phyloP scores from a whole-genome alignment of 1,140 invertebrate species.

The Leguminivora glycinivorella region DNA sequence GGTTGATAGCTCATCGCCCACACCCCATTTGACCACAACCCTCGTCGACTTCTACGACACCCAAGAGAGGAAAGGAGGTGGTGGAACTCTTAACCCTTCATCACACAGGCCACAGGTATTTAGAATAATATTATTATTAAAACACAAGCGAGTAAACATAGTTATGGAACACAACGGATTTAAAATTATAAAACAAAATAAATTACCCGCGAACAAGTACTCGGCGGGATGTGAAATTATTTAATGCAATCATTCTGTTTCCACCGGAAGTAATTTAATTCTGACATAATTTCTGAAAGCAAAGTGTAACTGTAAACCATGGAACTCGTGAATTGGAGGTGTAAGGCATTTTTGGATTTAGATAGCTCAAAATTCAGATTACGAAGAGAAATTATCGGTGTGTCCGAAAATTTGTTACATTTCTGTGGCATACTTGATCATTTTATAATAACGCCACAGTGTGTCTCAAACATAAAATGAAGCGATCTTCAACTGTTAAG shows the following conservation, averaged over 20 bases:
- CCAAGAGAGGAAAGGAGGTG: no score
- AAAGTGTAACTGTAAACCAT: background rate
- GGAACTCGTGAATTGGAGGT: background rate
- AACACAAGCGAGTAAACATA: background rate
- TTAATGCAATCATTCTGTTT: conserved; percentile 29
- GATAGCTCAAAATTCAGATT: background rate
- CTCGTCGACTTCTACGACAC: no score
- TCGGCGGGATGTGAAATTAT: conserved; percentile 16
- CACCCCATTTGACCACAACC: no score
- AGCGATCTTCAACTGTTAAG: no score
- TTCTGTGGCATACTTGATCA: no score
- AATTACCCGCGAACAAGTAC: conserved; percentile 17
- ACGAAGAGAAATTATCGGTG: no score
- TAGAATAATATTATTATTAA: background rate
- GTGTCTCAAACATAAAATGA: no score
- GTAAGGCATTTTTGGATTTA: background rate
- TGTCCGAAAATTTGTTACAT: background rate
- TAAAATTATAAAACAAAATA: background rate
- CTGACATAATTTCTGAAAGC: conserved; percentile 25
- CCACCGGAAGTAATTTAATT: conserved; percentile 27
- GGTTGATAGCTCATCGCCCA: no score
- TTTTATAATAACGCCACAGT: no score
- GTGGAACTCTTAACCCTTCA: no score
- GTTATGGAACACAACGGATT: background rate
- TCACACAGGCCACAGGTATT: no score